Evolutionary conservation across 2,888 invertebrate genomes (phyloP), one percentile per base, ranked within the genome.

Genomic region (Stenchaetothrips biformis): DNA sequence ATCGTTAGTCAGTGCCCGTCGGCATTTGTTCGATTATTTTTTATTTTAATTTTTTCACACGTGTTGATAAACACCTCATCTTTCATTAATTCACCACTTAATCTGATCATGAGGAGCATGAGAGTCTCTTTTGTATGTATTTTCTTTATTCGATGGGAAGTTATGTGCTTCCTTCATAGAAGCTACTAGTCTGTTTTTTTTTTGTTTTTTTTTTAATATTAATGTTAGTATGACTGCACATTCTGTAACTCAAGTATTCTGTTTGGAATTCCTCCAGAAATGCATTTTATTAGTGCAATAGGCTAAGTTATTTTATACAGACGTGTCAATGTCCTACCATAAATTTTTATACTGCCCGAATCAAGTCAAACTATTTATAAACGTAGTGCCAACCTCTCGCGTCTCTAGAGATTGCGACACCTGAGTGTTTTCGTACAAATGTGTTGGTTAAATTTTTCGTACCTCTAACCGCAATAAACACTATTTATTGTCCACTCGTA

Each of bases 361-460:
- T 25, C 67, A 53, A 18, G 53, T 18, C 53, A 53, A 53, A 53
- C 13, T 74, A 25, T 74, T 74, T 74, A 74, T 74, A 25, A 74
- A 74, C 67, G 67, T 25, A 74, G 25, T 25, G 67, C 21, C 21
- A 59, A 53, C 13, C 13, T 74, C 7, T 74, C 37, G 37, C 37
- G 37, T 37, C 37, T 37, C 67, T 11, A 11, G 11, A 74, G 67
- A 74, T 11, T 21, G 67, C 25, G 67, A 74, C 25, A 74, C 67
- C 67, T 74, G 25, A 74, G 67, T 25, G 67, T 74, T 74, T 74
- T 74, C 67, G 67, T 74, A 74, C 67, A 74, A 74, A 74, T 74
- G 25, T 74, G 25, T 74, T 74, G 9, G 25, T 74, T 74, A 74
- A 74, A 16, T 74, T 74, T 74, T 74, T 25, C 67, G 25, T 74